These are phyloP conservation scores for Pseudococcus longispinus DNA, from an alignment of 2,888 invertebrate species.

Conservation along the genomic window DNA sequence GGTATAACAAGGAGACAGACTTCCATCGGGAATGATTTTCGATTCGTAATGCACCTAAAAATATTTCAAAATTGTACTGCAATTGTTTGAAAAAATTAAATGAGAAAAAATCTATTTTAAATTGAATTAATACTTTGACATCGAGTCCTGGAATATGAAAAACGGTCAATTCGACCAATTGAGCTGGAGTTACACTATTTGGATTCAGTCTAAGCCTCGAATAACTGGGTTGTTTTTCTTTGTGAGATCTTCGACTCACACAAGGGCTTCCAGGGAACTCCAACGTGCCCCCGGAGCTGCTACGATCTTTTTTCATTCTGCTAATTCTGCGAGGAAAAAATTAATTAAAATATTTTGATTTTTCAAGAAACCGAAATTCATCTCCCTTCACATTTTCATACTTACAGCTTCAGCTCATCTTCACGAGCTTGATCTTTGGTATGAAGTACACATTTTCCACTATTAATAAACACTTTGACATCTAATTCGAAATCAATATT, in stretches of 20 bases:
- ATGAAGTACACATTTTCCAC: conserved; percentile 95
- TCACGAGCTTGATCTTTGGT: conserved; percentile 80
- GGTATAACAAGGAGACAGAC: conserved; percentile 65
- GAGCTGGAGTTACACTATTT: conserved; percentile 63
- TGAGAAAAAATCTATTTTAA: not conserved
- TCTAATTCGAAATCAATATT: conserved; percentile 95
- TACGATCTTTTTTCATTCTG: conserved; percentile 77
- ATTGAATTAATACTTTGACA: conserved; percentile 71
- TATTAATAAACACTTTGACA: conserved; percentile 94
- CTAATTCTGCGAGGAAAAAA: conserved; percentile 65
- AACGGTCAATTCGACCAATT: conserved; percentile 78
- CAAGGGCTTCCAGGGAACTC: conserved; percentile 69
- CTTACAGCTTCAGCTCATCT: conserved; percentile 73
- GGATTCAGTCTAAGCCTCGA: conserved; percentile 58
- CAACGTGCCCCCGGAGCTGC: conserved; percentile 71
- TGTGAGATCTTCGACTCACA: conserved; percentile 64
- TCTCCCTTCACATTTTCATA: conserved; percentile 53
- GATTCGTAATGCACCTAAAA: conserved; percentile 80
- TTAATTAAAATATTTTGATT: conserved; percentile 6
- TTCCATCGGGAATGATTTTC: conserved; percentile 73
- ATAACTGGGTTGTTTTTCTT: conserved; percentile 60
- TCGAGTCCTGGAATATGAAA: conserved; percentile 91
- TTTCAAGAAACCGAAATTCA: conserved; percentile 61
- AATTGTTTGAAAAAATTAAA: not conserved
- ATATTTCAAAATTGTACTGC: not conserved